Evolutionary conservation across 2,888 invertebrate genomes (phyloP), one percentile per base, ranked within the genome.

Genomic region (Drosophila colorata): DNA sequence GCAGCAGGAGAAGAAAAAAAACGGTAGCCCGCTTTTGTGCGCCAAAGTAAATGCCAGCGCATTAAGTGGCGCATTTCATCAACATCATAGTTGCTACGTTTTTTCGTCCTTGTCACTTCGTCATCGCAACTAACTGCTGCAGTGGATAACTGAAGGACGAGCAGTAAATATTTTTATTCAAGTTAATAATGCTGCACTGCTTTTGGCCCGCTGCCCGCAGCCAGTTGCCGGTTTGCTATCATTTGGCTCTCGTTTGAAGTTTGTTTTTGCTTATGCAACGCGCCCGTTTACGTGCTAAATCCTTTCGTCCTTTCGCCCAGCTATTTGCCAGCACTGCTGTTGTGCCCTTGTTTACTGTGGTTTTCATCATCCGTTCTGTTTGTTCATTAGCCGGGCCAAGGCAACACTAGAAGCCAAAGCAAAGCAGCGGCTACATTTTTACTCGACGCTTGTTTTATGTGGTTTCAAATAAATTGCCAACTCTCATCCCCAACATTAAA

Each of bases 151-250:
- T 73, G 58, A 59, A 64, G 67, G 81, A 79, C 69, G 72, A 66
- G 60, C 79, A 83, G 85, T 86, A 85, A 85, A 85, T 85, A 85
- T 85, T 85, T 87, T 85, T 86, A 79, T 85, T 85, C 83, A 77
- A 87, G 84, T 85, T 87, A 85, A 85, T 85, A 85, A 87, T 80
- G 80, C 72, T 80, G 67, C 75, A 60, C 47, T 52, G 65, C 64
- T 78, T 44, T 37, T 33, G 14, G 55, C 37, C 58, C 59, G 56
- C 18, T 40, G 5, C 16, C 40, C 9, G 23, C 13, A 8, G 41
- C 33, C 14, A 48, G 28, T 13, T 55, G 80, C 65, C 69, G 69
- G 74, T 55, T 67, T 49, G 59, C 78, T 74, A 74, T 81, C 77
- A 63, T 76, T 74, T 63, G 61, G 61, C 66, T 40, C 33, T 60